Percentiles rank a stretch among this genome's conserved stretches.
phyloP scores from a whole-genome alignment of 2,888 invertebrate species.

The Calliphora vomitoria region DNA sequence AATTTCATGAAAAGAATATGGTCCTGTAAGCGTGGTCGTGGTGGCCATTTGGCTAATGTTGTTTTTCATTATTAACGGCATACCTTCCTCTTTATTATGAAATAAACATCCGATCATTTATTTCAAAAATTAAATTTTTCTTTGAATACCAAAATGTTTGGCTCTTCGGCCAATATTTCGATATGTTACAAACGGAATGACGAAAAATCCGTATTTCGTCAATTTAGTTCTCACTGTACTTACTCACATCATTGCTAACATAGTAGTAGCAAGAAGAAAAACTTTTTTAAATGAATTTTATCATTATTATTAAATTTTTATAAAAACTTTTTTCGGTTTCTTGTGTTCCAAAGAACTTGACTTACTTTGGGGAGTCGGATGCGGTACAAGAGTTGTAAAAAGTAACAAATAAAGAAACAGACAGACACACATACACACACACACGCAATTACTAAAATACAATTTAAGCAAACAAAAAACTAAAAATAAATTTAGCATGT shows the following conservation, averaged over 20 bases:
- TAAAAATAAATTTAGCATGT: slow-evolving; percentile 36
- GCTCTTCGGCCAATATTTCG: no score
- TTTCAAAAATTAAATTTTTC: no score
- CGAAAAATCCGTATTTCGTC: no score
- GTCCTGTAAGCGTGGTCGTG: no score
- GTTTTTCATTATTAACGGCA: no score
- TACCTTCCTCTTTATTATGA: no score
- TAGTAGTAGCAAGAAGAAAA: neutral
- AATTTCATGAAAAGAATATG: no score
- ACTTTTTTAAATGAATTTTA: slow-evolving; percentile 57
- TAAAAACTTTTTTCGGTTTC: slow-evolving; percentile 33
- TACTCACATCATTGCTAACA: neutral
- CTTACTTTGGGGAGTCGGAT: slow-evolving; percentile 43
- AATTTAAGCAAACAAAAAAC: neutral
- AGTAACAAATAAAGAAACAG: neutral
- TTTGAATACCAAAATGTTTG: no score
- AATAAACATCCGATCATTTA: no score
- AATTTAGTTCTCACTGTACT: neutral
- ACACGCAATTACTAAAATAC: neutral
- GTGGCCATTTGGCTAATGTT: no score
- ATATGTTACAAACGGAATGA: no score
- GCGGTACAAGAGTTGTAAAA: slow-evolving; percentile 23
- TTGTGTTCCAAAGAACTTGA: slow-evolving; percentile 29
- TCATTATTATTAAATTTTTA: slow-evolving; percentile 63
- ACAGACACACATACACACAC: neutral